Base-by-base conservation (phyloP, 2,888 invertebrate genomes). In the Drosophila cognata region DNA sequence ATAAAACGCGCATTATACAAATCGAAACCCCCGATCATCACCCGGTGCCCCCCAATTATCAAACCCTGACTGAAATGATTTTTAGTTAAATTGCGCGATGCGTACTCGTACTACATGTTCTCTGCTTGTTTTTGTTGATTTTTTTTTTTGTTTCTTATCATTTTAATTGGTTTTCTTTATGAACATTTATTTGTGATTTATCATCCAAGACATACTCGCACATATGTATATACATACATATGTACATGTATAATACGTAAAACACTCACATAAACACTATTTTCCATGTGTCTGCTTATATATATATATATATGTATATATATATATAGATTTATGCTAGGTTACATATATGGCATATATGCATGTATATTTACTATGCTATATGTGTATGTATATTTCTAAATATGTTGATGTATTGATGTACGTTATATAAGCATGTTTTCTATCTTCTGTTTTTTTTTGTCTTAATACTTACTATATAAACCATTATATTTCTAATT, bases 121-220 rank as follows among this genome's bases (percentile, higher is more conserved):
- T 65, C 58, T 70, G 66, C 53, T 43, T 21, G 21, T 41, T 41
- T 41, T n/a, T n/a, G n/a, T 41, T n/a, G 11, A 16, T 43, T n/a
- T 13, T 1, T 43, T 11, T 46, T 25, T 13, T 18, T 7, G n/a
- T 48, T 72, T 85, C 71, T 76, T 79, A 80, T 79, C 74, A 68
- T 74, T 76, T 79, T 77, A 84, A 84, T 85, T 86, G 77, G 79
- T 72, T 84, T 89, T 71, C 56, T 67, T 66, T 84, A 78, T 75
- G 77, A 81, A 89, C 79, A 87, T 81, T 72, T 81, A 79, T 79
- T 72, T 77, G 74, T 69, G 71, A 80, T 82, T 88, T 85, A 80
- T 80, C 71, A 84, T 78, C 65, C 77, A 77, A 79, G 79, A 81
- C 72, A 68, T 70, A 62, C 70, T 72, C 74, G 67, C 73, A 74